Evolutionary conservation across 2,888 invertebrate genomes (phyloP).

Genomic region (Capitulum mitella): DNA sequence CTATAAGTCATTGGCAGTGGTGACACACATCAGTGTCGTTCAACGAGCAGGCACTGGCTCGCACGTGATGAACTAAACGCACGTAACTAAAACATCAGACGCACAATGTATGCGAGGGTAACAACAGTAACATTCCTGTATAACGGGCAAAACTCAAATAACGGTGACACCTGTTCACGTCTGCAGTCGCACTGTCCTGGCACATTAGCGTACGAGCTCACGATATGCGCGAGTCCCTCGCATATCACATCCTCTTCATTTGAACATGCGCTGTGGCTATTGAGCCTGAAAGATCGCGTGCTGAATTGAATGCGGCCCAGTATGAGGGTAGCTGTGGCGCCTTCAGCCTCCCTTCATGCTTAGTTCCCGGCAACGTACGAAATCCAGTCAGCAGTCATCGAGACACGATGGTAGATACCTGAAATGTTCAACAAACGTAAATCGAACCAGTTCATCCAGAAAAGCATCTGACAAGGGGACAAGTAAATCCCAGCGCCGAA

Average conservation of each 20-base stretch:
- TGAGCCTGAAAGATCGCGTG: constrained; percentile 9
- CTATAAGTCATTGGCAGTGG: too few relatives aligned
- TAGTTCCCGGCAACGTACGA: constrained; percentile 45
- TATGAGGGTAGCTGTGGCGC: background rate
- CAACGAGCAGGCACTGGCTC: too few relatives aligned
- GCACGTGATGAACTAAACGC: too few relatives aligned
- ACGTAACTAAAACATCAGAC: too few relatives aligned
- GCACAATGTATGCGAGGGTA: background rate
- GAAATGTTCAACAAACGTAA: too few relatives aligned
- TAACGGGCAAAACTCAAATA: too few relatives aligned
- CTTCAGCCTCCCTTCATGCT: background rate
- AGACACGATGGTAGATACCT: constrained; percentile 78
- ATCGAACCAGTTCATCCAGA: too few relatives aligned
- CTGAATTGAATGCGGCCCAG: background rate
- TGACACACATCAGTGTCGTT: too few relatives aligned
- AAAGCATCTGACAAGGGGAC: too few relatives aligned
- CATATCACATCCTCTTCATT: background rate
- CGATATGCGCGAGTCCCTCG: background rate
- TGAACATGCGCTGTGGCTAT: background rate
- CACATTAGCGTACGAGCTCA: background rate
- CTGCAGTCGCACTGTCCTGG: background rate
- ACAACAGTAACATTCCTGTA: background rate
- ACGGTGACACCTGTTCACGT: background rate
- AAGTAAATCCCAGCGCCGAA: too few relatives aligned
- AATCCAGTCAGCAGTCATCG: constrained; percentile 91